Evolutionary conservation across 2,888 invertebrate species (phyloP).

Genomic region (Limnephilus marmoratus): DNA sequence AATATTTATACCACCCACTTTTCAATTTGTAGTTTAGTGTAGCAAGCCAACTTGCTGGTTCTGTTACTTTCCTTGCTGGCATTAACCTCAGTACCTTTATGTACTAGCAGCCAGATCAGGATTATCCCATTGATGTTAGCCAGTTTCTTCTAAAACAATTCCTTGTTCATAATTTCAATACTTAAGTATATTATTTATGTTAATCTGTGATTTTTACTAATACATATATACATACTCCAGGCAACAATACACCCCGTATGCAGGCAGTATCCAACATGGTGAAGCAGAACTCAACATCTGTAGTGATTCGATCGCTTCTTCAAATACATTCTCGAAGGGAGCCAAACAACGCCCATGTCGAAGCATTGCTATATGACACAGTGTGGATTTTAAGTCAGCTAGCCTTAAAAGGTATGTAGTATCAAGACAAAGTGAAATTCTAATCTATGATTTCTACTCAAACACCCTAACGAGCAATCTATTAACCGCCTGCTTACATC

Average conservation of each 20-base stretch:
- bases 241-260: conserved; percentile 75
- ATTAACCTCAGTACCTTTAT: too few species aligned
- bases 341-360: conserved; percentile 73
- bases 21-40: too few species aligned
- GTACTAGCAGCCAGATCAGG: too few species aligned
- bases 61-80: too few species aligned
- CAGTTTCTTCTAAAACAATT: background rate
- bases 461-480: background rate
- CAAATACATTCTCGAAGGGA: conserved; percentile 77
- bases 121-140: too few species aligned
- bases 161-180: background rate
- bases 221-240: conserved; percentile 71
- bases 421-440: background rate
- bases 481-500: background rate
- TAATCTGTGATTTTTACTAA: background rate
- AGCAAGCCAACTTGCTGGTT: too few species aligned
- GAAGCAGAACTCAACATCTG: conserved; percentile 77
- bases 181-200: background rate
- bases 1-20: too few species aligned
- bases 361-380: conserved; percentile 78
- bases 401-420: conserved; percentile 74
- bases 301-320: conserved; percentile 77
- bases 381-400: conserved; percentile 80
- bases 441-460: background rate
- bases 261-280: conserved; percentile 77